These are phyloP conservation scores for Pteronura brasiliensis DNA, from an alignment of 2,113 vertebrate species.

Conservation along the genomic window DNA sequence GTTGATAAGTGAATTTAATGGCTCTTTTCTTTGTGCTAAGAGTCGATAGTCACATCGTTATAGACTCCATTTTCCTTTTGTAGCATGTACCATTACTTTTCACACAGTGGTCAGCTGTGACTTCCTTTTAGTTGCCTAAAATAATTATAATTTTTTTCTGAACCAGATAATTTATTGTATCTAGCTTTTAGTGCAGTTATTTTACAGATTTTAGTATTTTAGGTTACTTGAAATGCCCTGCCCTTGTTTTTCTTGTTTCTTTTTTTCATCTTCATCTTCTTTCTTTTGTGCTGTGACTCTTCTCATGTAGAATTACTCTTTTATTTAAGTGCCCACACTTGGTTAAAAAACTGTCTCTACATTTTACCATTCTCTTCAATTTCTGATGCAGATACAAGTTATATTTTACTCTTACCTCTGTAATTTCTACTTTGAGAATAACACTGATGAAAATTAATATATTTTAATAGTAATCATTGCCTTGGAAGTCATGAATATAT, in stretches of 20 bases:
- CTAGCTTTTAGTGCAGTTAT: neutral
- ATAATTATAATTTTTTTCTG: neutral
- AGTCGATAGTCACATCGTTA: neutral
- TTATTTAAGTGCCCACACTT: constrained; percentile 34
- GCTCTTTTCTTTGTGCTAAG: neutral
- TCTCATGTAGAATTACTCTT: neutral
- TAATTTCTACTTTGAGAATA: constrained; percentile 59
- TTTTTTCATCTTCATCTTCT: neutral
- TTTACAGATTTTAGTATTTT: neutral
- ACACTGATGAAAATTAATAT: constrained; percentile 60
- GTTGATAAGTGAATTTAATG: neutral
- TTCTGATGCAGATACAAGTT: constrained; percentile 36
- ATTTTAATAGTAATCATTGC: constrained; percentile 91
- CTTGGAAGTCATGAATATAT: constrained; percentile 98
- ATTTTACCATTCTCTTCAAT: constrained; percentile 39
- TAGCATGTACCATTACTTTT: neutral
- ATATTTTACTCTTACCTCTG: constrained; percentile 21
- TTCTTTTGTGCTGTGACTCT: neutral
- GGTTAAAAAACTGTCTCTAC: neutral
- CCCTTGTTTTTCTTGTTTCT: neutral
- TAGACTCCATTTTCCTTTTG: neutral
- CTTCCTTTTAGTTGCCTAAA: constrained; percentile 18
- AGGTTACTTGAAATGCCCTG: neutral
- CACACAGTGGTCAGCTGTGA: neutral
- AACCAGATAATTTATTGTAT: neutral